A percentile compares a stretch with the other conserved stretches of the same genome.
These are phyloP conservation scores for Tolmerus cingulatus DNA, from an alignment of 2,888 invertebrate genomes.

Conservation along the genomic window DNA sequence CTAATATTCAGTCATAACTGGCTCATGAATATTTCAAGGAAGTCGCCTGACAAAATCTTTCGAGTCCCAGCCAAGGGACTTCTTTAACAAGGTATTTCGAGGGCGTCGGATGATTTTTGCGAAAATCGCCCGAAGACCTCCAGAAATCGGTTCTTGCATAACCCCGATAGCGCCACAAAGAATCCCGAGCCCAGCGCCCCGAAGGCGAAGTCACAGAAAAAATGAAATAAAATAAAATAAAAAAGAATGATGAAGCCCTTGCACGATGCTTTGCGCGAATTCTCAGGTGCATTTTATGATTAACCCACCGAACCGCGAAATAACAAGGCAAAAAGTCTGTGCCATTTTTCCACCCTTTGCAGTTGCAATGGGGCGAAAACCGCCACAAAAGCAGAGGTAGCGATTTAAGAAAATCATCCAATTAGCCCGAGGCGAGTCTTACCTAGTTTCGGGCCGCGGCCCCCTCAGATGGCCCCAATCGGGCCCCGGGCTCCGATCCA, in stretches of 20 bases:
- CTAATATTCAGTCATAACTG: neutral
- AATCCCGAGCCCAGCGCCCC: neutral
- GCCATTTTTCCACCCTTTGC: slow-evolving; percentile 14
- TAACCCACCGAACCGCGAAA: slow-evolving; percentile 12
- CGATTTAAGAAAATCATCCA: slow-evolving; percentile 24
- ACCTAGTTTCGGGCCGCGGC: slow-evolving; percentile 20
- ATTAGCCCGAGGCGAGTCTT: slow-evolving; percentile 27
- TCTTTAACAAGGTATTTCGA: neutral
- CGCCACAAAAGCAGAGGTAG: neutral
- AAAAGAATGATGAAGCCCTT: slow-evolving; percentile 11
- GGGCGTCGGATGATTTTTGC: neutral
- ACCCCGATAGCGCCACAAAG: neutral
- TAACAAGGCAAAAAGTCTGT: slow-evolving; percentile 4
- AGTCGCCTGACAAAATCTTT: neutral
- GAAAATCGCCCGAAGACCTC: neutral
- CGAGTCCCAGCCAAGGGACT: neutral
- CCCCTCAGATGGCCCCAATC: neutral
- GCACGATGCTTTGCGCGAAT: neutral
- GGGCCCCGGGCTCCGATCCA: neutral
- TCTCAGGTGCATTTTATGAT: slow-evolving; percentile 3
- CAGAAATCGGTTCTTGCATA: neutral
- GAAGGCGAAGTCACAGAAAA: neutral
- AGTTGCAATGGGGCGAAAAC: neutral
- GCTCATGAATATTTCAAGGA: neutral
- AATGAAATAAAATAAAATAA: neutral